Base-by-base conservation (phyloP, 2,113 vertebrate species). In the Labrus mixtus region DNA sequence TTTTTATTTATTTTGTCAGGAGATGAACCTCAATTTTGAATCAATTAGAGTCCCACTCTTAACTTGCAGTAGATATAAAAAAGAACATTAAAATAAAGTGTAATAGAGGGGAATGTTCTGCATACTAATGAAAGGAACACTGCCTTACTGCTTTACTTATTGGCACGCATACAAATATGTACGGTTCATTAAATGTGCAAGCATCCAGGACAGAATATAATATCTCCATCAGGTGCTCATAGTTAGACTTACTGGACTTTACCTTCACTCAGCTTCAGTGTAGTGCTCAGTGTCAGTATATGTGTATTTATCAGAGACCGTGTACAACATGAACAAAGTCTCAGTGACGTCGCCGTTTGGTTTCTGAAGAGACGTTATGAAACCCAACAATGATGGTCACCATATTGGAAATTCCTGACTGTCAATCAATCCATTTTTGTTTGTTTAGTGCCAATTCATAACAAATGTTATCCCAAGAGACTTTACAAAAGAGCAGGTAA, bases 41-140 rank as follows among this genome's bases (percentile, higher is more conserved):
- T 55, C 60, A 61, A 23, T 71, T 25, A 65, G 10, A 74, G 54
- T 50, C 29, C 59, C 11, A 70, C 17, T 58, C n/a, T 39, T 20
- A 54, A 73, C 63, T 69, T 69, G 46, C 65, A 39, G 29, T 33
- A 33, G 29, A 29, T 29, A 29, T 29, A 67, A 29, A 54, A 53
- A 63, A 62, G 22, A 75, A 12, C 29, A 79, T 73, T 55, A 54
- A 43, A 33, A 43, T 10, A 71, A 72, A 77, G 16, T 76, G n/a
- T 64, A 58, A 78, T 22, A 58, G 37, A 54, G 20, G 53, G 9
- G 13, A 63, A 55, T 25, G 20, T 2, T 37, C 12, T 78, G 57
- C 70, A 78, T 68, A 68, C 51, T 60, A 67, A 73, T 13, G 19
- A 15, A 69, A 29, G 55, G 36, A 73, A 62, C 37, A 60, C 15